Evolutionary conservation across 1,140 invertebrate species (phyloP).

Genomic region (Tetramorium alpestre): DNA sequence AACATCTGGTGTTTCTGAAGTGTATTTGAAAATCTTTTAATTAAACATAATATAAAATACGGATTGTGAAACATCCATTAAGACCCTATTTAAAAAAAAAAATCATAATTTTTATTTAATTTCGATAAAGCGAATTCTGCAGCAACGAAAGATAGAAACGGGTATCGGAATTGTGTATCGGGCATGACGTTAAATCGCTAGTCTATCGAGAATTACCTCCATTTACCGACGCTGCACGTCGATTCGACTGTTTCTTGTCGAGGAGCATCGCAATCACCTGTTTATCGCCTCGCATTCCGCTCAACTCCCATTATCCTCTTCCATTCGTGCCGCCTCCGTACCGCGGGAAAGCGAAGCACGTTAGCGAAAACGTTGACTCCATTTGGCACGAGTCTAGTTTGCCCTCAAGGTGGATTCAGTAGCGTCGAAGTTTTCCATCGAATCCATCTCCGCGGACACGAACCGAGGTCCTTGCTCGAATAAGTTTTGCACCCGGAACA

Average conservation of each 20-base stretch:
- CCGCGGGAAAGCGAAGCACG: constrained; percentile 28
- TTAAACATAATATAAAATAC: not conserved
- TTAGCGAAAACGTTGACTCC: constrained; percentile 57
- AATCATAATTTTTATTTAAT: constrained; percentile 4
- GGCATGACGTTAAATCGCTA: not conserved
- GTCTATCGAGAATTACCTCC: constrained; percentile 48
- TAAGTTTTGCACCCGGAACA: constrained; percentile 52
- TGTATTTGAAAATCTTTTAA: not conserved
- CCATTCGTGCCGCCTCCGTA: not conserved
- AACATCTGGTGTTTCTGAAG: not conserved
- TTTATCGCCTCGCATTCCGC: constrained; percentile 51
- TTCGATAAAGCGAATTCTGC: not conserved
- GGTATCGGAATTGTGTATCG: not conserved
- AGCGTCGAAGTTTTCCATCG: constrained; percentile 27
- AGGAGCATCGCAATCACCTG: constrained; percentile 57
- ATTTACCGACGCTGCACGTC: constrained; percentile 12
- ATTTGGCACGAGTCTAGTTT: constrained; percentile 55
- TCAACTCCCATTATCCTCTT: constrained; percentile 6
- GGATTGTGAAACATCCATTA: not conserved
- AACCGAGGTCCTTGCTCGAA: constrained; percentile 42
- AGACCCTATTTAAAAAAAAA: not conserved
- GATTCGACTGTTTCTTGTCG: constrained; percentile 38
- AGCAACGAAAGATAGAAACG: not conserved
- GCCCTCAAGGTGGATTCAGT: constrained; percentile 28
- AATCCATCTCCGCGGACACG: constrained; percentile 30